Conservation (phyloP, 1,140 invertebrate genomes). For the Charaxes varanes region DNA sequence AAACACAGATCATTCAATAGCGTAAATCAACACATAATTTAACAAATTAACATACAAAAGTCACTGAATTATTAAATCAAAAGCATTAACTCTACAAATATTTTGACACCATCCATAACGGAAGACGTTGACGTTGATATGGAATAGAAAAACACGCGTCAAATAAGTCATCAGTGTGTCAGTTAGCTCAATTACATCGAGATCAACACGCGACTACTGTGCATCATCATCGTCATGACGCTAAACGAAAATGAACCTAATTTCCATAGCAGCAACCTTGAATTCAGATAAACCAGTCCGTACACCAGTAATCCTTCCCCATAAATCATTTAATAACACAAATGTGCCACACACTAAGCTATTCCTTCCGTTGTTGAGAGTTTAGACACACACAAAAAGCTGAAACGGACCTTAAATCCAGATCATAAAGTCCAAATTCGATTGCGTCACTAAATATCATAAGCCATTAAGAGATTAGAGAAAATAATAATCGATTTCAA, state of each 20-base stretch:
- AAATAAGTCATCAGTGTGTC: constrained; percentile 69
- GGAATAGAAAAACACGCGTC: constrained; percentile 55
- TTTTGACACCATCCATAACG: constrained; percentile 35
- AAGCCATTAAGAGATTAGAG: constrained; percentile 19
- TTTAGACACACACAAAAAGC: constrained; percentile 21
- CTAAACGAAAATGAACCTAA: constrained; percentile 36
- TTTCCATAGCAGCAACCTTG: constrained; percentile 23
- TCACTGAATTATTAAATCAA: constrained; percentile 15
- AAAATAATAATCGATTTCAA: constrained; percentile 22
- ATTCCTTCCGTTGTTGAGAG: constrained; percentile 63
- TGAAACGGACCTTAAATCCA: constrained; percentile 25
- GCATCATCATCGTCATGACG: constrained; percentile 27
- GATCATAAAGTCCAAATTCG: constrained; percentile 18
- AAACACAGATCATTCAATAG: too few species aligned
- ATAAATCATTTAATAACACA: constrained; percentile 74
- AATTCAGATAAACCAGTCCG: constrained; percentile 28
- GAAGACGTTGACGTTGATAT: constrained; percentile 33
- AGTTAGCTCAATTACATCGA: constrained; percentile 69
- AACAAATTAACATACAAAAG: constrained; percentile 1
- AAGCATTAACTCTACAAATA: constrained; percentile 25
- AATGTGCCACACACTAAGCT: constrained; percentile 69
- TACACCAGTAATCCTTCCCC: constrained; percentile 54
- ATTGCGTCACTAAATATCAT: constrained; percentile 1
- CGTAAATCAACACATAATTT: too few species aligned
- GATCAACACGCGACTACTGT: constrained; percentile 68